Conservation (phyloP, 2,888 invertebrate genomes). For the Leptopilina myrica region DNA sequence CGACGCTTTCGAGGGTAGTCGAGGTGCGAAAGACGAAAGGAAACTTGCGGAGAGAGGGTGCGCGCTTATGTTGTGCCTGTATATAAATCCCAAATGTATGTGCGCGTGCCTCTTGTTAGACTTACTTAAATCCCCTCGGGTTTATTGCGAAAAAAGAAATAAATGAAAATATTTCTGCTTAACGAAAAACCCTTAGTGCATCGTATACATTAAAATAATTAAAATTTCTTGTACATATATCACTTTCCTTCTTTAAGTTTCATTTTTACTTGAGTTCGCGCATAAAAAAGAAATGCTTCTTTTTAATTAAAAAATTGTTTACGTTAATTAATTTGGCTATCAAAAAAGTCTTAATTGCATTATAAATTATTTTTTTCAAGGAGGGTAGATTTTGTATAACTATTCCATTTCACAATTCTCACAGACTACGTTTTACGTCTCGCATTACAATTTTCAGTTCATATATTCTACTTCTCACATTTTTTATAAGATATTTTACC, state of each 20-base stretch:
- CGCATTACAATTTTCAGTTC: too few species aligned
- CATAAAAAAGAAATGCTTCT: background rate
- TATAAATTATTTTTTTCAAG: too few species aligned
- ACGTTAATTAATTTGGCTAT: too few species aligned
- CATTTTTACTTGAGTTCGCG: background rate
- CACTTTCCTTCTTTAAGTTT: background rate
- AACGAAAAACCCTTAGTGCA: constrained; percentile 26
- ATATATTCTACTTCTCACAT: too few species aligned
- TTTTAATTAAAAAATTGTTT: background rate
- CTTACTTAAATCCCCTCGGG: constrained; percentile 16
- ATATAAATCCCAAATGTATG: constrained; percentile 48
- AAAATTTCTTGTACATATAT: background rate
- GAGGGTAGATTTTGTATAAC: too few species aligned
- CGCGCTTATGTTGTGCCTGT: background rate
- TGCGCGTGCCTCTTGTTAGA: constrained; percentile 41
- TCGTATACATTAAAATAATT: constrained; percentile 44
- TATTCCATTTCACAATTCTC: too few species aligned
- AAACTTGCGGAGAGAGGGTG: constrained; percentile 36
- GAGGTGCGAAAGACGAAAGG: constrained; percentile 45
- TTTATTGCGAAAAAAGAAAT: constrained; percentile 42
- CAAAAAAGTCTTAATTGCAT: too few species aligned
- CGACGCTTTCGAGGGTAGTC: constrained; percentile 63
- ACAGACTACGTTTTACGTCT: too few species aligned
- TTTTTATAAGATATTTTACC: too few species aligned
- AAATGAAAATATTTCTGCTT: constrained; percentile 3